Percentiles rank a stretch among this genome's conserved stretches.
phyloP scores from a whole-genome alignment of 2,888 invertebrate genomes.

The Ochlodes sylvanus region DNA sequence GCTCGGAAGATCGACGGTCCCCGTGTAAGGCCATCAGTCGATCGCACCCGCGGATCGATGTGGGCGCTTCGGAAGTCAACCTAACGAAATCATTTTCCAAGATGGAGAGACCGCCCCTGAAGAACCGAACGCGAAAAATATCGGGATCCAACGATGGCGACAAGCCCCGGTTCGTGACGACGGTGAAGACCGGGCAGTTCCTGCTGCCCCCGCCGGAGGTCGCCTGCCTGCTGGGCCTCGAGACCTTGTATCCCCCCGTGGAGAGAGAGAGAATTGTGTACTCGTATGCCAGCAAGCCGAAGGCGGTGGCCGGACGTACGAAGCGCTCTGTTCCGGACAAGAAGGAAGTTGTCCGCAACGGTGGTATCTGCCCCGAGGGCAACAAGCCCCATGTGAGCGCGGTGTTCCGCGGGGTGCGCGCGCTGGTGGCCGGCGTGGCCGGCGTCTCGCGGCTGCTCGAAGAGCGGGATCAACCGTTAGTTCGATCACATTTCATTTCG shows the following conservation, averaged over 20 bases:
- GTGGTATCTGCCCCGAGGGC: conserved; percentile 29
- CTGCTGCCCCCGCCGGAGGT: conserved; percentile 91
- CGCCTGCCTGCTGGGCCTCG: conserved; percentile 87
- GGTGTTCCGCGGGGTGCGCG: conserved; percentile 57
- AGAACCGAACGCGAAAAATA: conserved; percentile 46
- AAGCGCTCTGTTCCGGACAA: conserved; percentile 51
- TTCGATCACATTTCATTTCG: conserved; percentile 17
- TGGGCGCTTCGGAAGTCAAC: conserved; percentile 51
- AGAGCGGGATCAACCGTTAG: conserved; percentile 45
- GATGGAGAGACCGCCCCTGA: conserved; percentile 56
- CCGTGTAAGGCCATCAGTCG: conserved; percentile 52
- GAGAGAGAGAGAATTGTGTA: conserved; percentile 80
- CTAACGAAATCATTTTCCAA: conserved; percentile 51
- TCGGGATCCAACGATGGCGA: conserved; percentile 54
- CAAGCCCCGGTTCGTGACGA: conserved; percentile 90
- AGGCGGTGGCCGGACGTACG: conserved; percentile 69
- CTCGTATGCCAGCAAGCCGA: conserved; percentile 88
- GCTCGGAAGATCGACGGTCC: conserved; percentile 39
- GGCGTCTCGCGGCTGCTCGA: conserved; percentile 57
- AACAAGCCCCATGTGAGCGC: conserved; percentile 41
- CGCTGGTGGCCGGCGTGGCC: conserved; percentile 65
- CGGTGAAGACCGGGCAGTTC: conserved; percentile 92
- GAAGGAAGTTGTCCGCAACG: conserved; percentile 46
- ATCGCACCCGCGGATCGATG: conserved; percentile 65
- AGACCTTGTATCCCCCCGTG: conserved; percentile 65